Evolutionary conservation across 2,888 invertebrate species (phyloP), one percentile per base, ranked within the genome.

Genomic region (Oscheius myriophilus): DNA sequence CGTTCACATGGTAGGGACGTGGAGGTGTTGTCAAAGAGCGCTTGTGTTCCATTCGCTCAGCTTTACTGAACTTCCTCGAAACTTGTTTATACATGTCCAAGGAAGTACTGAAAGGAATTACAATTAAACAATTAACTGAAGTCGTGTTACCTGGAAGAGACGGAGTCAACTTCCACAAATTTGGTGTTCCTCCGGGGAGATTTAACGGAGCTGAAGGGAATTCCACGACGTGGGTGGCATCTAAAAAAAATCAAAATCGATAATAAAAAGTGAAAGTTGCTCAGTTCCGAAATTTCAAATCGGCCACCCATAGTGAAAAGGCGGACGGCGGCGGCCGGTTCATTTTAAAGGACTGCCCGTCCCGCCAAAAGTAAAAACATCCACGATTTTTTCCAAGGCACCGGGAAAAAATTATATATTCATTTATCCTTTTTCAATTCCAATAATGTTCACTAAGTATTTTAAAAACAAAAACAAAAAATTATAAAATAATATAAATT

Each of bases 171-270:
- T 18, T 75, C 79, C 49, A 69, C 59, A 54, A 80, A 78, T 59
- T 73, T 70, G 6, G 80, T 77, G 51, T 80, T 76, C 25, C 79
- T 54, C 21, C 80, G 33, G 2, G 80, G 80, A 25, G 75, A 75
- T 69, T 76, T 80, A 12, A 80, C 74, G 12, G 78, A 62, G 42
- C 71, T 71, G 67, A 78, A 76, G 11, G 80, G 80, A n/a, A 80
- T 59, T 16, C 73, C 70, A 51, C 64, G 63, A 43, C 73, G 69
- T 2, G 79, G 69, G 61, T 80, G 76, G 51, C 71, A 73, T 68
- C 73, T 73, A 41, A 33, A 73, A 58, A 21, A 64, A 39, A 41
- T 49, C 16, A 33, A 33, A 33, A 6, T 33, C 33, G 9, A 9
- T 6, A 33, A 33, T 3, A 33, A 33, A 33, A 33, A 33, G 4